phyloP scores from a whole-genome alignment of 2,797 vertebrate genomes.

The Typhlichthys eigenmanni region DNA sequence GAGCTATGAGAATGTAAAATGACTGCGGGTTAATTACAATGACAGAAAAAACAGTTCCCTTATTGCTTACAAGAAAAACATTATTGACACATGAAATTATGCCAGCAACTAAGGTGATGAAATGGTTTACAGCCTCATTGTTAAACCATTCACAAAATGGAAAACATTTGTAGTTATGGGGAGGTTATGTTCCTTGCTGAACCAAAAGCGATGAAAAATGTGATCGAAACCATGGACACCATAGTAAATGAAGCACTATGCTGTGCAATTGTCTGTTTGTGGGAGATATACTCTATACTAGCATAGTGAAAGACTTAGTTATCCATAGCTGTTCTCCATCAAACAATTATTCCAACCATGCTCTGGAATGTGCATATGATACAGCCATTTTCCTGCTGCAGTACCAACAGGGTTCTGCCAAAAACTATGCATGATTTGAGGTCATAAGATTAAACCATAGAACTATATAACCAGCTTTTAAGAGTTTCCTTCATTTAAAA shows the following conservation, averaged over 20 bases:
- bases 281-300: constrained; percentile 5
- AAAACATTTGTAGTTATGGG: too few species aligned
- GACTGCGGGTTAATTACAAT: too few species aligned
- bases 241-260: background rate
- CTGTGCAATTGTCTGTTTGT: constrained; percentile 1
- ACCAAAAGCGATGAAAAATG: too few species aligned
- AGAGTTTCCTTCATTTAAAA: constrained; percentile 24
- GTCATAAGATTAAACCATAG: constrained; percentile 30
- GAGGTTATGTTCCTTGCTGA: too few species aligned
- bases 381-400: constrained; percentile 29
- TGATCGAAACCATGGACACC: too few species aligned
- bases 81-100: too few species aligned
- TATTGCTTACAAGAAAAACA: too few species aligned
- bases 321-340: constrained; percentile 11
- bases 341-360: constrained; percentile 23
- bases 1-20: too few species aligned
- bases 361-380: constrained; percentile 35
- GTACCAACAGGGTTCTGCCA: constrained; percentile 42
- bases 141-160: constrained; percentile 12
- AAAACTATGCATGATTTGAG: constrained; percentile 41
- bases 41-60: too few species aligned
- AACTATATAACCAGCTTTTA: constrained; percentile 14
- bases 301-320: constrained; percentile 6
- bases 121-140: too few species aligned
- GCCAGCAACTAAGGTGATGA: too few species aligned